phyloP scores from a whole-genome alignment of 1,140 invertebrate species.

The Mya arenaria region DNA sequence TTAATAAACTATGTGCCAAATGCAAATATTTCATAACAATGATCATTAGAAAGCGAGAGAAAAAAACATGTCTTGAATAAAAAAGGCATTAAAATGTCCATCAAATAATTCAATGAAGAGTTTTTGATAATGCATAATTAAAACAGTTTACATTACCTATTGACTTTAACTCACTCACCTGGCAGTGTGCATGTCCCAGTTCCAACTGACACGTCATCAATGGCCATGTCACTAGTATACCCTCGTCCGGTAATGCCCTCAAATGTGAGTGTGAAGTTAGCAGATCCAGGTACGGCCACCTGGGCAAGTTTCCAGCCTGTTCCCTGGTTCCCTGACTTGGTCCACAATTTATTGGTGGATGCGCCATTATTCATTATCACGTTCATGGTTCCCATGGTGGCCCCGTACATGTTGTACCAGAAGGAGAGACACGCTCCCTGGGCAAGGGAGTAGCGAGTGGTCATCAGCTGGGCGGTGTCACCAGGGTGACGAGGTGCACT shows the following conservation, averaged over 20 bases:
- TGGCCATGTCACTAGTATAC: conserved; percentile 86
- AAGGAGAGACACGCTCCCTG: conserved; percentile 66
- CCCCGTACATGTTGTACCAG: conserved; percentile 75
- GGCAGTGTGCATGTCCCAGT: conserved; percentile 79
- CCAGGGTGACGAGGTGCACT: conserved; percentile 66
- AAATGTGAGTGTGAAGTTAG: conserved; percentile 84
- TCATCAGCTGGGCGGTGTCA: conserved; percentile 70
- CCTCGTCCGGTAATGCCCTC: conserved; percentile 86
- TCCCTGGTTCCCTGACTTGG: conserved; percentile 72
- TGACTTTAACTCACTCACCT: conserved; percentile 58
- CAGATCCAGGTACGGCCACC: conserved; percentile 58
- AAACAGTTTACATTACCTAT: no score
- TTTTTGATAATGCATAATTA: no score
- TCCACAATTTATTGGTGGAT: conserved; percentile 66
- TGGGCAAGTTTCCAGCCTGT: conserved; percentile 71
- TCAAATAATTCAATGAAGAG: no score
- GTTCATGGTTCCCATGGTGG: conserved; percentile 68
- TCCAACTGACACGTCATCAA: conserved; percentile 87
- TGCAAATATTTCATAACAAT: no score
- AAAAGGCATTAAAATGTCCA: no score
- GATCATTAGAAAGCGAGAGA: no score
- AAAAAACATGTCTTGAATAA: no score
- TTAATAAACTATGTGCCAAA: no score
- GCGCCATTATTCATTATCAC: conserved; percentile 58
- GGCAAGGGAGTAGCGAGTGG: conserved; percentile 56